These are phyloP conservation scores for Cryptotis parvus DNA, from an alignment of 2,113 vertebrate genomes.

Conservation along the genomic window DNA sequence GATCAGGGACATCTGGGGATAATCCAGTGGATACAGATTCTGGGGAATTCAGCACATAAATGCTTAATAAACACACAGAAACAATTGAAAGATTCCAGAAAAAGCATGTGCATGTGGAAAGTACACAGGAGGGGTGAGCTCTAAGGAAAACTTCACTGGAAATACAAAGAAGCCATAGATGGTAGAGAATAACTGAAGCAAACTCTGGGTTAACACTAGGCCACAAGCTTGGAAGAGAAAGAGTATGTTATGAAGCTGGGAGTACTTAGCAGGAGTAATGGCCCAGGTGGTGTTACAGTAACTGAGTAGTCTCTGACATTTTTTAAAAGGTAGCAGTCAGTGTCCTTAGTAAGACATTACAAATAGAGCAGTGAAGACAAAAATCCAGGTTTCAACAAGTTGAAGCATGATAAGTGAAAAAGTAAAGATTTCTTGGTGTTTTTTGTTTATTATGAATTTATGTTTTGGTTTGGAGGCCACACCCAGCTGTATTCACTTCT, in stretches of 20 bases:
- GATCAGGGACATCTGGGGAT: no score
- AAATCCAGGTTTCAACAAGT: background rate
- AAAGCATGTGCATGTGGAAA: background rate
- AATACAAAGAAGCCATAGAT: background rate
- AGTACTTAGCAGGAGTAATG: background rate
- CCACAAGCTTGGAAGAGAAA: background rate
- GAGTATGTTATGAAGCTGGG: background rate
- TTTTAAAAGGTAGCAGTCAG: background rate
- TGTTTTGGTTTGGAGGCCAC: no score
- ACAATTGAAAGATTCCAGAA: background rate
- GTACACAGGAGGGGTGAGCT: background rate
- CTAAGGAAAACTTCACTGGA: background rate
- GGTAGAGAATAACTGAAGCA: background rate
- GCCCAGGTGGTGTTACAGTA: background rate
- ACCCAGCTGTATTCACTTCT: no score
- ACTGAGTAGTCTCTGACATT: background rate
- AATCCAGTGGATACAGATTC: no score
- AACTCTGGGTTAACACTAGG: background rate
- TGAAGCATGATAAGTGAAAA: no score
- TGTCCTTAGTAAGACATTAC: background rate
- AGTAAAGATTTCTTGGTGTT: no score
- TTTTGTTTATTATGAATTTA: no score
- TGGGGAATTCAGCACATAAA: background rate
- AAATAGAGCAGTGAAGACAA: background rate
- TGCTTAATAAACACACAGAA: background rate